Evolutionary conservation across 2,888 invertebrate species (phyloP).

Genomic region (Troides oblongomaculatus): DNA sequence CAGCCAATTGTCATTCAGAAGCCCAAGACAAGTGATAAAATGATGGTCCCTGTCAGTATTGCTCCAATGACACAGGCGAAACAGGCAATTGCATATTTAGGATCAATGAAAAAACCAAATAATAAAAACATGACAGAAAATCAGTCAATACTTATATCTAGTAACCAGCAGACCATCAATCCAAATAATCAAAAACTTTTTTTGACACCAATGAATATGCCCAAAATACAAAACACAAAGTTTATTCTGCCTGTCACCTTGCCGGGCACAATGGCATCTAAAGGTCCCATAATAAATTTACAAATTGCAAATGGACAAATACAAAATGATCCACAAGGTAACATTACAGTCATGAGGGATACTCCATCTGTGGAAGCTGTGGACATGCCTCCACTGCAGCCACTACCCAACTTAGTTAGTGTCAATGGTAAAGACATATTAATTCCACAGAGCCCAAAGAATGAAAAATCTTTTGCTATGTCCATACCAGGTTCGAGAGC

Average conservation of each 20-base stretch:
- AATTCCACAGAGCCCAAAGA: slow-evolving; percentile 54
- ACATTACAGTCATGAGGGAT: slow-evolving; percentile 81
- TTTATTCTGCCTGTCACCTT: slow-evolving; percentile 75
- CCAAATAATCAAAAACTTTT: slow-evolving; percentile 78
- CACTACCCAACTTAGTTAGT: slow-evolving; percentile 56
- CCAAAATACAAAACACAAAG: slow-evolving; percentile 78
- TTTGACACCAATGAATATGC: slow-evolving; percentile 79
- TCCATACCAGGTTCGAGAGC: slow-evolving; percentile 73
- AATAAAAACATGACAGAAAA: slow-evolving; percentile 62
- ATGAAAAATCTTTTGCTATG: slow-evolving; percentile 63
- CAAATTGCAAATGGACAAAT: slow-evolving; percentile 84
- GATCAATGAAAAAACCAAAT: slow-evolving; percentile 76
- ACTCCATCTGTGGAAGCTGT: slow-evolving; percentile 51
- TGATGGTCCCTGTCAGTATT: slow-evolving; percentile 74
- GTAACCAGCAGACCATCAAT: slow-evolving; percentile 65
- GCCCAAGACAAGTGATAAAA: slow-evolving; percentile 69
- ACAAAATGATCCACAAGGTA: slow-evolving; percentile 80
- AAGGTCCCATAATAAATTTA: slow-evolving; percentile 82
- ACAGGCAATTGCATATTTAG: slow-evolving; percentile 77
- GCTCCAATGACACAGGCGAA: slow-evolving; percentile 63
- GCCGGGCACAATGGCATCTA: slow-evolving; percentile 78
- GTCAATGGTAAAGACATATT: slow-evolving; percentile 61
- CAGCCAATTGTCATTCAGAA: slow-evolving; percentile 81
- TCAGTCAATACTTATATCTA: slow-evolving; percentile 71
- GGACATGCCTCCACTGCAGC: slow-evolving; percentile 71